These are phyloP conservation scores for Phyllostomus hastatus DNA, from an alignment of 2,113 vertebrate genomes.

Conservation along the genomic window DNA sequence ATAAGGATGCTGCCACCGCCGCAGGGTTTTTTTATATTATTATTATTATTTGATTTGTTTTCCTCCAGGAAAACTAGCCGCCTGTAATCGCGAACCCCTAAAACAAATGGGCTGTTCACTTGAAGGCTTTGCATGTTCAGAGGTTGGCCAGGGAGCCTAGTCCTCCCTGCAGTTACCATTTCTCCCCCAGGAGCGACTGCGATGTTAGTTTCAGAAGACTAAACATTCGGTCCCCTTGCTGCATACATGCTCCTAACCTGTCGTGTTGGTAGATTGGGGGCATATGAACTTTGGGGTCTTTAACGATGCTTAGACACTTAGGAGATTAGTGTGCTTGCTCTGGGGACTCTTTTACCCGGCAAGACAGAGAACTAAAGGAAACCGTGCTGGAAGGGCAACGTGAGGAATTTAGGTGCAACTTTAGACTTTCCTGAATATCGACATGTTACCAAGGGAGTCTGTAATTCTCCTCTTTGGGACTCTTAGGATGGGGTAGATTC, in stretches of 20 bases:
- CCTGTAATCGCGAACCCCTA: not conserved
- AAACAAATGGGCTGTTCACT: not conserved
- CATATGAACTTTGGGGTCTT: not conserved
- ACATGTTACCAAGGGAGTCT: not conserved
- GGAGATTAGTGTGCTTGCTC: fast-evolving
- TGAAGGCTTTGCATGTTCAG: not conserved
- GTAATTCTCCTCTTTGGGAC: not conserved
- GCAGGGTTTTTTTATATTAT: not conserved
- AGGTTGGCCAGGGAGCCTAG: not conserved
- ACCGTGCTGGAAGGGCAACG: not conserved
- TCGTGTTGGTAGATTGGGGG: not conserved
- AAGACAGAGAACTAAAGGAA: not conserved
- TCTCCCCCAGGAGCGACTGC: not conserved
- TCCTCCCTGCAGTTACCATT: not conserved
- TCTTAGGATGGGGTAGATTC: not conserved
- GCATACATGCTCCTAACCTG: not conserved
- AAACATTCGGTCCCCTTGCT: not conserved
- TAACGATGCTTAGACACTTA: not conserved
- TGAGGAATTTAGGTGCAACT: not conserved
- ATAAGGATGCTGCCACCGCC: not conserved
- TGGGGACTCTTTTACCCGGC: not conserved
- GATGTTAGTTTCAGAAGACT: constrained; percentile 12
- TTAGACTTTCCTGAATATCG: not conserved
- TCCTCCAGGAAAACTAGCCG: not conserved
- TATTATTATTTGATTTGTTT: not conserved